Evolutionary conservation across 2,888 invertebrate genomes (phyloP).

Genomic region (Chrysodeixis includens): DNA sequence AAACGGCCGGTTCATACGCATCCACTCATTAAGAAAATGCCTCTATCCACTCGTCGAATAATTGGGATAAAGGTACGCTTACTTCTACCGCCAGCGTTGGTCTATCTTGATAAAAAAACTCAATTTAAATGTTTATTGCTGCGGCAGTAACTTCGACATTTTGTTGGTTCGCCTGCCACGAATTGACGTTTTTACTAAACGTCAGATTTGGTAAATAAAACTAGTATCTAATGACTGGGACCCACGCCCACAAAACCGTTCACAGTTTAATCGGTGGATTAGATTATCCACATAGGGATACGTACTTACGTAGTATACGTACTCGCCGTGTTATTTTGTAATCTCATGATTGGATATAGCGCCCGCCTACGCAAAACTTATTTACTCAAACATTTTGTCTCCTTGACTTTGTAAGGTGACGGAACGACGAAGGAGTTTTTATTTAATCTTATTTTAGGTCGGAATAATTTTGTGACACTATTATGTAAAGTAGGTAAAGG

Average conservation of each 20-base stretch:
- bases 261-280: slow-evolving; percentile 63
- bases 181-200: slow-evolving; percentile 63
- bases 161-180: slow-evolving; percentile 61
- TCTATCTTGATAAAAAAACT: slow-evolving; percentile 67
- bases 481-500: slow-evolving; percentile 38
- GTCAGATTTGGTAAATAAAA: slow-evolving; percentile 72
- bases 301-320: slow-evolving; percentile 34
- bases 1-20: slow-evolving; percentile 42
- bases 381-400: slow-evolving; percentile 51
- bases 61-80: slow-evolving; percentile 61
- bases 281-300: slow-evolving; percentile 64
- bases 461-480: slow-evolving; percentile 26
- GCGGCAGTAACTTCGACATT: slow-evolving; percentile 58
- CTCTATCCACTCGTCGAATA: slow-evolving; percentile 60
- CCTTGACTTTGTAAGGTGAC: slow-evolving; percentile 39
- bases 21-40: slow-evolving; percentile 54
- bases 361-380: slow-evolving; percentile 60
- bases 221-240: slow-evolving; percentile 64
- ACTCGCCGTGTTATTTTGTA: slow-evolving; percentile 55
- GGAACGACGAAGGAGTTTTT: slow-evolving; percentile 10
- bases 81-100: slow-evolving; percentile 53
- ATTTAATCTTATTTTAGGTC: slow-evolving; percentile 31
- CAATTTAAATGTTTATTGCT: slow-evolving; percentile 66
- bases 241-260: slow-evolving; percentile 63
- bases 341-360: slow-evolving; percentile 60